phyloP scores from a whole-genome alignment of 2,797 vertebrate species.

The Carcharodon carcharias region DNA sequence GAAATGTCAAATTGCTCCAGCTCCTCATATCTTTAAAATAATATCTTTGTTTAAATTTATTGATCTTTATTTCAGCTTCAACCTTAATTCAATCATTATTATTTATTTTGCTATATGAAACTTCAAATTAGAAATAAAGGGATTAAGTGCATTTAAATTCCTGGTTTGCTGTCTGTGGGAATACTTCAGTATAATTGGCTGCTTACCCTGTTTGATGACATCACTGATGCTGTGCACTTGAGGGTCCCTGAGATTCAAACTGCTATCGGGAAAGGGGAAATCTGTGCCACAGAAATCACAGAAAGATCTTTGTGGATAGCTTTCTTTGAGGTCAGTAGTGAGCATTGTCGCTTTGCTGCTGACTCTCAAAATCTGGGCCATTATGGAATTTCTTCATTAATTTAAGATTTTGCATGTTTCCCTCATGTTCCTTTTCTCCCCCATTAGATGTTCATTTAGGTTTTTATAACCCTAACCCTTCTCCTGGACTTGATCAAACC shows the following conservation, averaged over 20 bases:
- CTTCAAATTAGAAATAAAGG: background rate
- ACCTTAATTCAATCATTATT: background rate
- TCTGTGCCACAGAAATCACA: background rate
- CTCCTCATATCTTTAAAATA: too few relatives aligned
- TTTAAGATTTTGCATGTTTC: background rate
- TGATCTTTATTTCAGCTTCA: background rate
- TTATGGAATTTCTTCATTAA: background rate
- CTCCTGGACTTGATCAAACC: background rate
- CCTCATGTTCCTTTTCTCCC: background rate
- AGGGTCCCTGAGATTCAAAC: background rate
- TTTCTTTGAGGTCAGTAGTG: background rate
- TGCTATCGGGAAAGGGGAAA: background rate
- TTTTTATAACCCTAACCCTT: background rate
- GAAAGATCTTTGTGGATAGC: background rate
- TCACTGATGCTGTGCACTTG: background rate
- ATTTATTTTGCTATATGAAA: background rate
- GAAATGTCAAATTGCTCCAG: background rate
- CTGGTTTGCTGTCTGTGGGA: background rate
- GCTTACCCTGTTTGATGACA: background rate
- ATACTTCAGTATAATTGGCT: background rate
- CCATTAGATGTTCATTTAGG: background rate
- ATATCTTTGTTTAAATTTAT: background rate
- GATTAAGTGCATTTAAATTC: background rate
- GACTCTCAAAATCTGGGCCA: background rate
- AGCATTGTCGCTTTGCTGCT: background rate